Percentiles rank a stretch among this genome's conserved stretches.
phyloP scores from a whole-genome alignment of 2,113 vertebrate genomes.

The Pungitius pungitius region DNA sequence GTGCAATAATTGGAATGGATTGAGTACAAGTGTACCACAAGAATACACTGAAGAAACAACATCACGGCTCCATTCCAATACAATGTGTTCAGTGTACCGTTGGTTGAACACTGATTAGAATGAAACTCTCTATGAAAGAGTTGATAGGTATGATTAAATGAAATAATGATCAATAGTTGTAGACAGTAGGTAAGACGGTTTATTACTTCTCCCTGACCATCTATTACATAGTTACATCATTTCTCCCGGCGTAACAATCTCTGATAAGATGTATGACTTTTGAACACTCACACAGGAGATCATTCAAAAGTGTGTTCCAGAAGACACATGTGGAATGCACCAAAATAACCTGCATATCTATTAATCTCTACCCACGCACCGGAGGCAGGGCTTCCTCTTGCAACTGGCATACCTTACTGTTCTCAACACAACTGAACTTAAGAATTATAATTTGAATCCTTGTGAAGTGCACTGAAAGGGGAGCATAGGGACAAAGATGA shows the following conservation, averaged over 20 bases:
- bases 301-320: background rate
- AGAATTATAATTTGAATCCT: constrained; percentile 51
- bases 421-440: constrained; percentile 45
- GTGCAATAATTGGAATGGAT: background rate
- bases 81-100: background rate
- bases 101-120: background rate
- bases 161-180: background rate
- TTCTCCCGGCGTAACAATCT: background rate
- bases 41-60: background rate
- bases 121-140: background rate
- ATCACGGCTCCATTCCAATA: background rate
- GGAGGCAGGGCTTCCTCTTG: constrained; percentile 56
- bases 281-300: background rate
- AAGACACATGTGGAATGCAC: constrained; percentile 6
- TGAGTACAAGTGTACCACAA: background rate
- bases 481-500: constrained; percentile 19
- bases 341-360: constrained; percentile 57
- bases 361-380: constrained; percentile 53
- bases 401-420: constrained; percentile 57
- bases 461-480: constrained; percentile 27
- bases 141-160: background rate
- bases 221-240: background rate
- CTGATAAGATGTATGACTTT: background rate
- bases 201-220: background rate
- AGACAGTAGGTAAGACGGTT: background rate